Conservation (phyloP, 2,797 vertebrate species). For the Rhinoraja longicauda region DNA sequence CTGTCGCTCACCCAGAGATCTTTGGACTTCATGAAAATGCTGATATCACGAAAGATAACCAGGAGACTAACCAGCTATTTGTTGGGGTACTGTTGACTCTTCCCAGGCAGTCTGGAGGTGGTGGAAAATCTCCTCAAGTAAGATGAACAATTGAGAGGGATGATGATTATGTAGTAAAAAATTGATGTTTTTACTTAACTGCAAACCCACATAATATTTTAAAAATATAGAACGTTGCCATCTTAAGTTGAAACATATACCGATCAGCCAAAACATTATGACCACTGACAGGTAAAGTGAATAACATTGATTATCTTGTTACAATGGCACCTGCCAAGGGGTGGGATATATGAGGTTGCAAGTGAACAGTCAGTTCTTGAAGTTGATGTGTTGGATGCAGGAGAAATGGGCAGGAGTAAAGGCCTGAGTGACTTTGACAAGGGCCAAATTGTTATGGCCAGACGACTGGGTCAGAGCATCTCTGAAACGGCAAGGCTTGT, state of each 20-base stretch:
- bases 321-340: no score
- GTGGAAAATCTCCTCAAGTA: slow-evolving; percentile 83
- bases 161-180: background rate
- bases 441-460: no score
- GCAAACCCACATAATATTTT: background rate
- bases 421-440: no score
- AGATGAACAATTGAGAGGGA: slow-evolving; percentile 38
- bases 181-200: background rate
- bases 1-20: slow-evolving; percentile 74
- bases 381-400: no score
- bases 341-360: no score
- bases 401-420: no score
- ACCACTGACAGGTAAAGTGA: no score
- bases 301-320: no score
- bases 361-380: no score
- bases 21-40: slow-evolving; percentile 88
- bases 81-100: slow-evolving; percentile 79
- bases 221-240: slow-evolving; percentile 35
- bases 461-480: no score
- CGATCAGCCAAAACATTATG: no score
- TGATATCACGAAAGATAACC: slow-evolving; percentile 89
- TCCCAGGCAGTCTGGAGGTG: slow-evolving; percentile 72
- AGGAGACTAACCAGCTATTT: slow-evolving; percentile 87
- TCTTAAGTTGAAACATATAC: background rate
- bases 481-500: no score